Evolutionary conservation across 2,888 invertebrate genomes (phyloP), one percentile per base, ranked within the genome.

Genomic region (Chirona hameri): DNA sequence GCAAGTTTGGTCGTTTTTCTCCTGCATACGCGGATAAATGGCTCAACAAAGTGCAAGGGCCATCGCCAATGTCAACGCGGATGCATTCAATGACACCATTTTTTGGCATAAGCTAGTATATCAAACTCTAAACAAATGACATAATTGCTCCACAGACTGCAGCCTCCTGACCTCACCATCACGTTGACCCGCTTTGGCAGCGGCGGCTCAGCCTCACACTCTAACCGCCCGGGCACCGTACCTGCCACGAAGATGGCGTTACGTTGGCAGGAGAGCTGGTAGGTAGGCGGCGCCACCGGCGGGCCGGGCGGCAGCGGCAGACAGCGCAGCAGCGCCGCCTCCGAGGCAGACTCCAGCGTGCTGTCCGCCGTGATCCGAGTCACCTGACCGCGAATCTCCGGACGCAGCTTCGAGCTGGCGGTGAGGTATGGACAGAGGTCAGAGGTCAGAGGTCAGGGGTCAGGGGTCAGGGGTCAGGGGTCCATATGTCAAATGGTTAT

Each of bases 211-310:
- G 24, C 24, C 21, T 18, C 52, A 52, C 52, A 1, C 21, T 60
- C 60, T 24, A 14, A 1, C 60, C 21, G 60, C 24, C 10, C 9
- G 7, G 60, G 27, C 72, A 27, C 39, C 39, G 24, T 24, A 76
- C 76, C 76, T 46, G 76, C 76, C 39, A 76, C 9, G 46, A 76
- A 76, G 76, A 76, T 76, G 76, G 76, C 76, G 76, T 76, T 76
- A 39, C 76, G 76, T 21, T 2, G 18, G 46, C 76, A 76, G 76
- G 76, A 21, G 76, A 76, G 46, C 46, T 76, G 39, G 76, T 76
- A 76, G 39, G 46, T 76, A 46, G 76, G 76, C 24, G 76, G 76
- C 76, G 76, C 76, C 46, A 46, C 76, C 46, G 76, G 76, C 76
- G 39, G 27, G 21, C 24, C 39, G 39, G 76, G 76, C 46, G 76